Conservation (phyloP, 2,113 vertebrate genomes). For the Saimiri boliviensis region DNA sequence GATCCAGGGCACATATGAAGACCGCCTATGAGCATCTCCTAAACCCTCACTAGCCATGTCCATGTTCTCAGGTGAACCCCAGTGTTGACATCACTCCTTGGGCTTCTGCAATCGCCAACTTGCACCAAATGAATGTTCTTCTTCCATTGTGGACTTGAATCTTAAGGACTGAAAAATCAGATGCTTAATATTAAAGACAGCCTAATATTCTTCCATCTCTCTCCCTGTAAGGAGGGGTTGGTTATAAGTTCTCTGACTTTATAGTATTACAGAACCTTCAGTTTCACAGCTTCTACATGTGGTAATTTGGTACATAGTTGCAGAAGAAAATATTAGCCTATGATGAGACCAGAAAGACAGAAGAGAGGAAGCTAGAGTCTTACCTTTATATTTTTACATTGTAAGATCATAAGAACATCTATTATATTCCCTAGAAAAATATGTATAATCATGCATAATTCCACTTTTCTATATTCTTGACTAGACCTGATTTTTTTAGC, state of each 20-base stretch:
- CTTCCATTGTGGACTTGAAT: not conserved
- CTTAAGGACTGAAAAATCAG: not conserved
- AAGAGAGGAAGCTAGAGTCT: not conserved
- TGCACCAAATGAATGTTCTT: too few relatives aligned
- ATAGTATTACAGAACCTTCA: not conserved
- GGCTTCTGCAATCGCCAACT: not conserved
- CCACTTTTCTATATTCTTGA: not conserved
- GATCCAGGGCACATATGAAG: too few relatives aligned
- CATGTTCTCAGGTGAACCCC: not conserved
- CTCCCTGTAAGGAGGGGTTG: rapidly evolving
- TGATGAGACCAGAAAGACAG: rapidly evolving
- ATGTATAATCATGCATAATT: rapidly evolving
- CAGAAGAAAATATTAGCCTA: not conserved
- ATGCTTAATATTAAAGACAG: not conserved
- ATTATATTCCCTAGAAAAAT: not conserved
- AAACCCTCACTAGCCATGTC: too few relatives aligned
- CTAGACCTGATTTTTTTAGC: not conserved
- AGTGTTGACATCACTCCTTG: not conserved
- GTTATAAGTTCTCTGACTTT: not conserved
- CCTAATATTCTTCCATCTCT: not conserved
- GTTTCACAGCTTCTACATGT: not conserved
- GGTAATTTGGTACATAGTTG: not conserved
- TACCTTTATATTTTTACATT: not conserved
- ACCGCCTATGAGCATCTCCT: not conserved
- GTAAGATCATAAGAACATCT: not conserved